These are phyloP conservation scores for Lutjanus erythropterus DNA, from an alignment of 2,113 vertebrate species.

Conservation along the genomic window DNA sequence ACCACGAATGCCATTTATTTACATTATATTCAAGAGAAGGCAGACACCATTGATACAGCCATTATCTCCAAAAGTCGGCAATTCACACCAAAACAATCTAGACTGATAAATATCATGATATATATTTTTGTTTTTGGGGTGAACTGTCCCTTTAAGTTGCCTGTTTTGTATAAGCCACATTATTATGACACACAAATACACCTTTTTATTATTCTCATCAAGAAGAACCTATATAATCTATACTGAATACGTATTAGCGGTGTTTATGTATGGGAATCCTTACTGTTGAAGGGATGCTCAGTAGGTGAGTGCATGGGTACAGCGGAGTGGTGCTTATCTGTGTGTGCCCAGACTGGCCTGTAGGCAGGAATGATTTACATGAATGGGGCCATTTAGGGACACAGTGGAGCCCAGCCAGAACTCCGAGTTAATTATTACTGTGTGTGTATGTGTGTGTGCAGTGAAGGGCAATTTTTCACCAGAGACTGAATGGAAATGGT, in stretches of 20 bases:
- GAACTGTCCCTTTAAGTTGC: too few relatives aligned
- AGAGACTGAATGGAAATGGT: conserved; percentile 44
- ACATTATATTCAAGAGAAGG: too few relatives aligned
- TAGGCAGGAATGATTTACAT: conserved; percentile 76
- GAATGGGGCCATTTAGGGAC: conserved; percentile 78
- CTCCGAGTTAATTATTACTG: conserved; percentile 74
- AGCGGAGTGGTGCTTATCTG: conserved; percentile 70
- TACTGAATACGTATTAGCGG: conserved; percentile 2
- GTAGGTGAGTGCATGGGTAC: conserved; percentile 60
- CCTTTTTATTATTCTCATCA: not conserved
- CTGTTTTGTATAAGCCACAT: not conserved
- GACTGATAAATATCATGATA: too few relatives aligned
- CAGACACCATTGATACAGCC: too few relatives aligned
- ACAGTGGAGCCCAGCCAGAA: conserved; percentile 69
- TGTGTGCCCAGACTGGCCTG: conserved; percentile 74
- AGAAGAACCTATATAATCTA: not conserved
- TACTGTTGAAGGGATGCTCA: conserved; percentile 40
- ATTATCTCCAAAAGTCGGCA: too few relatives aligned
- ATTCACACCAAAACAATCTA: too few relatives aligned
- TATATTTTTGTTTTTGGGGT: too few relatives aligned
- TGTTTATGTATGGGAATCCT: conserved; percentile 44
- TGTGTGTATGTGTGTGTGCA: conserved; percentile 17
- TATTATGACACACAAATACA: not conserved
- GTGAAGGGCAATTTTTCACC: conserved; percentile 56
- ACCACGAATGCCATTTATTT: too few relatives aligned